Percentiles rank a stretch among this genome's conserved stretches.
These are phyloP conservation scores for Hemiprocne comata DNA, from an alignment of 2,113 vertebrate species.

Conservation along the genomic window DNA sequence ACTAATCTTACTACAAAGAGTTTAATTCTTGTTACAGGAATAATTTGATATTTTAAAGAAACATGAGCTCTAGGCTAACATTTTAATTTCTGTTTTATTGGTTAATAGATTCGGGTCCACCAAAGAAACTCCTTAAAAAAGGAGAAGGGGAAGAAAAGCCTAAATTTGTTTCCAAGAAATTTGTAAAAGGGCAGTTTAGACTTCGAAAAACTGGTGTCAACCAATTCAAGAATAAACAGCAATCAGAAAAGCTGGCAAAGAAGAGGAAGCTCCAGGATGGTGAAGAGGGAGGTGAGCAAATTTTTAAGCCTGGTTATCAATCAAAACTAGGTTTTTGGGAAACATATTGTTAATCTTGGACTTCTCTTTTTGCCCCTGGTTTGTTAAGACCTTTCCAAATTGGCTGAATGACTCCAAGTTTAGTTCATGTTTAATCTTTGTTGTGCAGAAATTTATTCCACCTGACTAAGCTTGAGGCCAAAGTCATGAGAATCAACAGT, in stretches of 20 bases:
- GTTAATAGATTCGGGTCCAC: conserved; percentile 40
- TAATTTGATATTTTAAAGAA: neutral
- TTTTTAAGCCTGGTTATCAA: neutral
- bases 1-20: neutral
- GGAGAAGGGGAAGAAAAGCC: conserved; percentile 37
- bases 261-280: conserved; percentile 69
- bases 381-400: neutral
- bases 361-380: neutral
- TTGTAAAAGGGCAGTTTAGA: conserved; percentile 66
- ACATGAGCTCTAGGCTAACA: neutral
- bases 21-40: neutral
- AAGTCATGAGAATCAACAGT: neutral
- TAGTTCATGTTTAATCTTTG: neutral
- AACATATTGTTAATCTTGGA: neutral
- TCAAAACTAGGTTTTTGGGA: neutral
- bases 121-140: conserved; percentile 53
- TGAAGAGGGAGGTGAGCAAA: conserved; percentile 66
- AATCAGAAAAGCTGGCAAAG: conserved; percentile 47
- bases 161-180: conserved; percentile 67
- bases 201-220: conserved; percentile 63
- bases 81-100: neutral
- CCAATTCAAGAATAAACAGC: conserved; percentile 74
- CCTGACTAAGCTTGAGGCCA: neutral
- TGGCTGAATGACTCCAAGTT: neutral
- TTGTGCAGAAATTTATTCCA: neutral